Evolutionary conservation across 2,113 vertebrate species (phyloP).

Genomic region (Probosciger aterrimus): DNA sequence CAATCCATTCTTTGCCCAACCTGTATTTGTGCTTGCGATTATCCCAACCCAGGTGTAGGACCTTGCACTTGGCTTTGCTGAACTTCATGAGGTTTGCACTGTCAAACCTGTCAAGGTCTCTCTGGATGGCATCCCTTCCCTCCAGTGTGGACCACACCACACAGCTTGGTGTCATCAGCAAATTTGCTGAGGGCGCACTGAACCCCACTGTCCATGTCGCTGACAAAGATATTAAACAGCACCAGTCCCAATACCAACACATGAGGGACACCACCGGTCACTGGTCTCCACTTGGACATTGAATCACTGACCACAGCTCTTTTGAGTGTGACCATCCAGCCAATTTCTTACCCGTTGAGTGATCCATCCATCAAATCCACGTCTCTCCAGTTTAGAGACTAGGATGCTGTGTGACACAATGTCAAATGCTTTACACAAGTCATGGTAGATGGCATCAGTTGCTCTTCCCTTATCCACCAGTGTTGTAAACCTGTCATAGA

Average conservation of each 20-base stretch:
- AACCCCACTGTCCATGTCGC: neutral
- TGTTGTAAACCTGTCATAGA: neutral
- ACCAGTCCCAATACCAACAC: neutral
- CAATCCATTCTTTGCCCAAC: neutral
- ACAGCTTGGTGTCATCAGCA: neutral
- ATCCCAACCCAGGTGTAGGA: neutral
- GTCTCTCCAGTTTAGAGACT: neutral
- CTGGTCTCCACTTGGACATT: neutral
- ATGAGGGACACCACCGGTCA: neutral
- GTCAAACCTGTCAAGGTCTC: neutral
- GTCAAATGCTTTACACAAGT: neutral
- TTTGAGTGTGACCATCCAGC: neutral
- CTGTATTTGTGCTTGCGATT: neutral
- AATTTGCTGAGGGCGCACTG: neutral
- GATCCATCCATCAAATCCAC: neutral
- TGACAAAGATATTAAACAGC: neutral
- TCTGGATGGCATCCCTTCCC: neutral
- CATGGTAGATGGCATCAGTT: neutral
- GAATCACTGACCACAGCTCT: neutral
- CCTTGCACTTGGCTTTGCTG: neutral
- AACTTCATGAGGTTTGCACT: neutral
- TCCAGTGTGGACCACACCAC: neutral
- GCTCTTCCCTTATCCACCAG: neutral
- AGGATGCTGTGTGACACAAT: neutral
- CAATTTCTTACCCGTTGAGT: neutral